A percentile compares a stretch with the other conserved stretches of the same genome.
These are phyloP conservation scores for Zaprionus lachaisei DNA, from an alignment of 1,140 invertebrate species.

Conservation along the genomic window DNA sequence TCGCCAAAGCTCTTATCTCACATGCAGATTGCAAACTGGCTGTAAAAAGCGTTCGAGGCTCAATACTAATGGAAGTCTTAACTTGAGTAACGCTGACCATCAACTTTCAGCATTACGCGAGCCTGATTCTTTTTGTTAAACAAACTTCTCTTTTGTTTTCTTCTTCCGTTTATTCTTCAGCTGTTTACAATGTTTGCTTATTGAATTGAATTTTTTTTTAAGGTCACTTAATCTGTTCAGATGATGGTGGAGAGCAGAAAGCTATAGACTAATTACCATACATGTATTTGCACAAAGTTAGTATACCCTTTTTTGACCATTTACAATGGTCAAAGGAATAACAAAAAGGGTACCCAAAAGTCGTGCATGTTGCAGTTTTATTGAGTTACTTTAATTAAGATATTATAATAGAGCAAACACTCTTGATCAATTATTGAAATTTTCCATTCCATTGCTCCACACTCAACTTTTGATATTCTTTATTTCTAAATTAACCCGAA, in stretches of 20 bases:
- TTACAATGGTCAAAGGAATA: too few relatives aligned
- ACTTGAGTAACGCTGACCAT: not conserved
- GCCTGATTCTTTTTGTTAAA: not conserved
- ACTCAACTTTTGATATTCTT: slow-evolving; percentile 21
- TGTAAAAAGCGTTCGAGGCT: not conserved
- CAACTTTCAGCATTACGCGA: not conserved
- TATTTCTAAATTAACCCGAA: slow-evolving; percentile 68
- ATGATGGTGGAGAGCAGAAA: too few relatives aligned
- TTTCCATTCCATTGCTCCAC: slow-evolving; percentile 4
- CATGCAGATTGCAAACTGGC: not conserved
- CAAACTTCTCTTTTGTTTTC: not conserved
- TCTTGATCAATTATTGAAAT: slow-evolving; percentile 64
- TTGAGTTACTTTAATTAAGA: slow-evolving; percentile 64
- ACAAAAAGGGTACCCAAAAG: not conserved
- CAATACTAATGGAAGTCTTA: not conserved
- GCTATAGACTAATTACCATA: too few relatives aligned
- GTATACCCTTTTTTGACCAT: too few relatives aligned
- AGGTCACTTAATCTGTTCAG: too few relatives aligned
- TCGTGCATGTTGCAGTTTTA: not conserved
- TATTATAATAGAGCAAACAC: slow-evolving; percentile 52
- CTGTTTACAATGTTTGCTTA: too few relatives aligned
- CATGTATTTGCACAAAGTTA: too few relatives aligned
- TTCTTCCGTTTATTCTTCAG: not conserved
- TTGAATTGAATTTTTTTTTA: too few relatives aligned
- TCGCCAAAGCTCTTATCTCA: not conserved